Percentiles rank a stretch among this genome's conserved stretches.
Evolutionary conservation across 2,113 vertebrate genomes (phyloP).

Genomic region (Hoplias malabaricus): DNA sequence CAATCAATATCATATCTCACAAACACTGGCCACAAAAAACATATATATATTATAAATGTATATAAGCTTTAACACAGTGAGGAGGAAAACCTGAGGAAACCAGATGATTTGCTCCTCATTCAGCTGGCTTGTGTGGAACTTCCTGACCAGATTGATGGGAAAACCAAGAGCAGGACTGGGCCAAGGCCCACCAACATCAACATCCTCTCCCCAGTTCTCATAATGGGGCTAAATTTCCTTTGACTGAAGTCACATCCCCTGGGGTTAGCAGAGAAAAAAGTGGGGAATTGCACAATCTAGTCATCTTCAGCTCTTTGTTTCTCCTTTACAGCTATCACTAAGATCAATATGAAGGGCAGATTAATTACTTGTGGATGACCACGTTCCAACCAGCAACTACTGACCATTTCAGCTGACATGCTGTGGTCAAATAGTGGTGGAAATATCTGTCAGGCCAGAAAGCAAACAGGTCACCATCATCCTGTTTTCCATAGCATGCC

Average conservation of each 20-base stretch:
- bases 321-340: not conserved
- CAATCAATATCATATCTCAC: no score
- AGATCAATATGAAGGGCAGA: not conserved
- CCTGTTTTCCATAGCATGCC: not conserved
- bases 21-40: no score
- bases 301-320: not conserved
- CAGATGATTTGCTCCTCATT: slow-evolving; percentile 28
- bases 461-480: not conserved
- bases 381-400: not conserved
- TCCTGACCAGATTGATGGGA: slow-evolving; percentile 52
- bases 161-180: slow-evolving; percentile 44
- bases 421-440: not conserved
- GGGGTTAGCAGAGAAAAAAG: not conserved
- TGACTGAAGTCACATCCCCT: slow-evolving; percentile 7
- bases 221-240: slow-evolving; percentile 9
- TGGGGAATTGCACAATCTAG: not conserved
- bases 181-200: slow-evolving; percentile 10
- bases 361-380: not conserved
- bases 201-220: slow-evolving; percentile 5
- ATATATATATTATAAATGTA: not conserved
- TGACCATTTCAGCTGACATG: not conserved
- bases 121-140: slow-evolving; percentile 49
- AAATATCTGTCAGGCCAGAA: not conserved
- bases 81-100: slow-evolving; percentile 27
- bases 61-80: not conserved